Percentiles rank a stretch among this genome's conserved stretches.
phyloP scores from a whole-genome alignment of 2,113 vertebrate species.

The Burhinus bistriatus region DNA sequence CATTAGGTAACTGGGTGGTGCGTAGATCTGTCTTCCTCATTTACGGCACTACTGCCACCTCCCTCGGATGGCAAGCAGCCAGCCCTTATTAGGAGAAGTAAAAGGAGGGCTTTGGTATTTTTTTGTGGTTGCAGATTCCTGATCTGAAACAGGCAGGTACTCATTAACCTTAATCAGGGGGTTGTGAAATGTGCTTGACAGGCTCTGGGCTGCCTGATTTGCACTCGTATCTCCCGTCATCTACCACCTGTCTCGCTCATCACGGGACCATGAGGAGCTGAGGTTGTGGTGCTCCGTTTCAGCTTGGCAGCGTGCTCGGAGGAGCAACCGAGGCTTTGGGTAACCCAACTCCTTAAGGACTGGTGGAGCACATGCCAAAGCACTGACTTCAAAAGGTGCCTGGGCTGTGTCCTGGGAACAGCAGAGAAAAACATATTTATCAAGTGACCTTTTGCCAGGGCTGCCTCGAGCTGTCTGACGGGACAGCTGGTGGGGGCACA shows the following conservation, averaged over 20 bases:
- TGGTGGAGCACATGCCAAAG: background rate
- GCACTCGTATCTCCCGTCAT: background rate
- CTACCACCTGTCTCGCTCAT: background rate
- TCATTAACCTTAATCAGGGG: background rate
- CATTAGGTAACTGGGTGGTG: background rate
- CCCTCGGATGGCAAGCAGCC: background rate
- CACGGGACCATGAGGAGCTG: background rate
- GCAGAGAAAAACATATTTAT: constrained; percentile 33
- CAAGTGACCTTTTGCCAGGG: constrained; percentile 44
- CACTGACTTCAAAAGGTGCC: constrained; percentile 4
- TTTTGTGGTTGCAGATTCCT: background rate
- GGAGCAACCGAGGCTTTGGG: background rate
- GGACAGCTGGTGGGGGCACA: background rate
- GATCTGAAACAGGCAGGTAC: background rate
- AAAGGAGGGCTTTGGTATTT: background rate
- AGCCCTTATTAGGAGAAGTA: background rate
- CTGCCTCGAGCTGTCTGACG: background rate
- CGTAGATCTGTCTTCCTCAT: background rate
- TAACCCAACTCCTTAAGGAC: constrained; percentile 51
- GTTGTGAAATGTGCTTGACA: background rate
- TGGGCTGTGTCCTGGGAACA: background rate
- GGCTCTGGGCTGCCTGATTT: background rate
- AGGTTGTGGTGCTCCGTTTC: background rate
- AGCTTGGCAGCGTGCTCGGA: background rate
- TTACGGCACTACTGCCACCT: background rate